A percentile compares a stretch with the other conserved stretches of the same genome.
phyloP scores from a whole-genome alignment of 2,113 vertebrate genomes.

The zebrafish (Danio rerio) region GRCz12tu NC_133190.1:42249501-42250000 shows the following conservation, averaged over 20 bases:
- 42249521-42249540: conserved; percentile 37
- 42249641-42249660: conserved; percentile 64
- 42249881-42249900: too few relatives aligned
- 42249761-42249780: conserved; percentile 3
- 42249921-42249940: too few relatives aligned
- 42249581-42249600: conserved; percentile 59
- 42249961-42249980: too few relatives aligned
- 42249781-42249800: neutral
- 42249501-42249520: neutral
- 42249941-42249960: too few relatives aligned
- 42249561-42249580: conserved; percentile 31
- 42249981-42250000: too few relatives aligned
- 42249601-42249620: conserved; percentile 69
- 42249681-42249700: conserved; percentile 56
- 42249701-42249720: conserved; percentile 66
- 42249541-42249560: conserved; percentile 50
- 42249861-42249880: too few relatives aligned
- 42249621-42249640: conserved; percentile 50
- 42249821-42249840: neutral
- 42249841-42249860: too few relatives aligned
- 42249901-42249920: too few relatives aligned
- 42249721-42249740: conserved; percentile 9
- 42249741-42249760: conserved; percentile 19
- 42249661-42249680: conserved; percentile 60
- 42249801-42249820: neutral